Percentiles rank a stretch among this genome's conserved stretches.
Conservation (phyloP, 2,113 vertebrate species). For the Nibea albiflora region DNA sequence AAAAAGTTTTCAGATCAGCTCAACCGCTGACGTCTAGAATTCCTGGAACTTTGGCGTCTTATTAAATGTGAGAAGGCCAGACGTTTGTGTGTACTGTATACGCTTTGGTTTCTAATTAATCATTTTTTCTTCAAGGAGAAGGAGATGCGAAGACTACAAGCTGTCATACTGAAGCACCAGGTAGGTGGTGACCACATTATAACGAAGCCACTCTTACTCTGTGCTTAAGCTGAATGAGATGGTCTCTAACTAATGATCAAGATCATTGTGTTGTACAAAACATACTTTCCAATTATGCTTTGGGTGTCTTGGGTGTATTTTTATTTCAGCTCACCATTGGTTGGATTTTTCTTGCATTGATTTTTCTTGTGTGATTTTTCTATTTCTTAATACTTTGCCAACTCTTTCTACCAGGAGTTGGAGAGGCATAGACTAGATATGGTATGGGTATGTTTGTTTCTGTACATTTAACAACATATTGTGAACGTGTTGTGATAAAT, state of each 20-base stretch:
- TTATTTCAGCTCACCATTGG: slow-evolving; percentile 77
- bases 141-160: slow-evolving; percentile 93
- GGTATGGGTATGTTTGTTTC: slow-evolving; percentile 99
- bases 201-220: slow-evolving; percentile 5
- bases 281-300: slow-evolving; percentile 2
- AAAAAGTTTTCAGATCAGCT: slow-evolving; percentile 6
- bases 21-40: neutral
- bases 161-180: slow-evolving; percentile 95
- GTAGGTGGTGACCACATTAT: slow-evolving; percentile 78
- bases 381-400: slow-evolving; percentile 95
- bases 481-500: slow-evolving; percentile 95
- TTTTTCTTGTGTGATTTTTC: slow-evolving; percentile 86
- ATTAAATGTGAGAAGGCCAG: slow-evolving; percentile 14
- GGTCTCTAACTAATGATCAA: slow-evolving; percentile 12
- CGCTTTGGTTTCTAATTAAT: slow-evolving; percentile 49
- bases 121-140: slow-evolving; percentile 88
- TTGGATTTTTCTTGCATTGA: slow-evolving; percentile 83
- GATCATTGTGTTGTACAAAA: neutral
- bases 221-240: slow-evolving; percentile 11
- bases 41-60: slow-evolving; percentile 14
- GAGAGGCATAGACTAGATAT: slow-evolving; percentile 99
- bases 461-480: slow-evolving; percentile 94
- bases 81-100: slow-evolving; percentile 22
- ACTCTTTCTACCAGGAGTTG: slow-evolving; percentile 99
- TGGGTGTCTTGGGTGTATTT: slow-evolving; percentile 12